Conservation (phyloP, 1,140 invertebrate species). For the Trichonephila clavata region DNA sequence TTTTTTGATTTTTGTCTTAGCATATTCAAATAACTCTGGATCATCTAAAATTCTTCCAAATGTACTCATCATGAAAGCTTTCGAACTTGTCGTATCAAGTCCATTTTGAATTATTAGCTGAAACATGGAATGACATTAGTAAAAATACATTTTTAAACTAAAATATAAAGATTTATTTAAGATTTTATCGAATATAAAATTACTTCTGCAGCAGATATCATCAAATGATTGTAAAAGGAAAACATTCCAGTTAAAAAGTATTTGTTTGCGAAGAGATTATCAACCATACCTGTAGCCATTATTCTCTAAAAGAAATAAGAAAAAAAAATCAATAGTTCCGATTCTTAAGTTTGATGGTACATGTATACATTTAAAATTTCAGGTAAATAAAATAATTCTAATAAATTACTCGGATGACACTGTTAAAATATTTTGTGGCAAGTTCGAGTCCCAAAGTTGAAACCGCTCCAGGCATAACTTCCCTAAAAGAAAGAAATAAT, state of each 20-base stretch:
- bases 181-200: background rate
- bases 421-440: background rate
- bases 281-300: background rate
- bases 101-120: background rate
- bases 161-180: no score
- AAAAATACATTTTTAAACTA: no score
- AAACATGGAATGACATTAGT: background rate
- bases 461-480: conserved; percentile 44
- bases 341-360: background rate
- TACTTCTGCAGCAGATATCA: background rate
- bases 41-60: conserved; percentile 29
- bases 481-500: conserved; percentile 8
- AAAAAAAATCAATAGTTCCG: background rate
- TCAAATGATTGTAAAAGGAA: background rate
- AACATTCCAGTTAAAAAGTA: background rate
- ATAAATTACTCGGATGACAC: background rate
- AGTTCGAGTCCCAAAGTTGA: conserved; percentile 50
- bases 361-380: background rate
- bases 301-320: background rate
- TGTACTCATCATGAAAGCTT: conserved; percentile 17
- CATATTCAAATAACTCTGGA: background rate
- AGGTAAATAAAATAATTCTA: background rate
- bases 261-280: background rate
- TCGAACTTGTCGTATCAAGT: background rate
- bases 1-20: no score